Evolutionary conservation across 1,140 invertebrate species (phyloP), one percentile per base, ranked within the genome.

Genomic region (Aphis craccivora): DNA sequence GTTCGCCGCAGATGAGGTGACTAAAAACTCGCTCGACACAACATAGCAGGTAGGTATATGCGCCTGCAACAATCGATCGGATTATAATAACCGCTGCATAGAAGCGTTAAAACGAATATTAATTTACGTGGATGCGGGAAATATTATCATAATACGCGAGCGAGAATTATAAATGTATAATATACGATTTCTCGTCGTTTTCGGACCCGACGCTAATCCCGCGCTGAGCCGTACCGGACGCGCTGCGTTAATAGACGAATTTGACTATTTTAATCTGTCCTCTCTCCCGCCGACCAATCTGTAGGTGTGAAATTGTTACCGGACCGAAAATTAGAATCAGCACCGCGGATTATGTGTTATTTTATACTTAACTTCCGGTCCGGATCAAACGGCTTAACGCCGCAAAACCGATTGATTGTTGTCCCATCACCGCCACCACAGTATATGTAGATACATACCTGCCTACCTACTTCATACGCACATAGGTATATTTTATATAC

Each of bases 171-270:
- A 86, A 43, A 86, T 86, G 43, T 86, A 87, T 87, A 45, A 45
- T 87, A 45, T 87, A 48, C n/a, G 87, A 89, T 89, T 89, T 7
- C 48, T 53, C 60, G 30, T 84, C 22, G 87, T 89, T 89, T 86
- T 89, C 48, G 48, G 48, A 25, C 48, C 35, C 22, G 22, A 55
- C 45, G 45, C n/a, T 88, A 88, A 88, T 88, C 87, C 87, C 2
- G 87, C 48, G 35, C 35, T 89, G 87, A 89, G 48, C 87, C 87
- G 48, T 35, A 48, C n/a, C 48, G 48, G 48, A 37, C 22, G 53
- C 53, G 89, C 53, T 23, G n/a, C 55, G 89, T 90, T 90, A 90
- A 90, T 90, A 90, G 89, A 67, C 89, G 89, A 90, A 90, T 90
- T 67, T 43, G 88, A 90, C 53, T 90, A 90, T 90, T 90, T 67